A percentile compares a stretch with the other conserved stretches of the same genome.
Evolutionary conservation across 2,888 invertebrate genomes (phyloP).

Genomic region (Platycheirus albimanus): DNA sequence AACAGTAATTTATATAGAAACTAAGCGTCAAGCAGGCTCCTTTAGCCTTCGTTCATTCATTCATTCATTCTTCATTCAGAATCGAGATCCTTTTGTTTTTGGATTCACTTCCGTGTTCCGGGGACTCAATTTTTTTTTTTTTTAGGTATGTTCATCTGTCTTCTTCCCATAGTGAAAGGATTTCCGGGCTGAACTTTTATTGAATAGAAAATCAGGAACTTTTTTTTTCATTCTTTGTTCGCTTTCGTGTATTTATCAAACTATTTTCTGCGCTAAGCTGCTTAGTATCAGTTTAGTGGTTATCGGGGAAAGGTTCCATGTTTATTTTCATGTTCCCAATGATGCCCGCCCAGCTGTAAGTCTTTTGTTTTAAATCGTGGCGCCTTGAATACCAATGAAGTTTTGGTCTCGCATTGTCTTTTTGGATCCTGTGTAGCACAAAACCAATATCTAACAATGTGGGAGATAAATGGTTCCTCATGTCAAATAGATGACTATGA

Average conservation of each 20-base stretch:
- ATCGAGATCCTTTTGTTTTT: conserved; percentile 63
- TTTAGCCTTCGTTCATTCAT: not conserved
- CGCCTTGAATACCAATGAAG: conserved; percentile 71
- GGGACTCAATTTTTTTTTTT: conserved; percentile 30
- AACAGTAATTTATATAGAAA: conserved; percentile 66
- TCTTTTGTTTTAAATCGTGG: conserved; percentile 64
- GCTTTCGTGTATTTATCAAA: conserved; percentile 53
- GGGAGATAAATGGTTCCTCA: conserved; percentile 64
- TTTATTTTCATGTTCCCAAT: conserved; percentile 30
- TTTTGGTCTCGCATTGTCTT: conserved; percentile 29
- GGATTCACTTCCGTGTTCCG: conserved; percentile 60
- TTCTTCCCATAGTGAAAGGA: conserved; percentile 56
- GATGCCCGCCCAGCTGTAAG: conserved; percentile 61
- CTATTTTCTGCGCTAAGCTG: conserved; percentile 59
- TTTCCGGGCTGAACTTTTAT: conserved; percentile 70
- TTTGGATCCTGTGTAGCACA: conserved; percentile 30
- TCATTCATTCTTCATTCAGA: conserved; percentile 32
- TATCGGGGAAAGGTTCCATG: conserved; percentile 25
- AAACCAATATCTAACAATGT: conserved; percentile 60
- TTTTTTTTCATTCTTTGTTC: not conserved
- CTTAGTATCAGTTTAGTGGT: conserved; percentile 69
- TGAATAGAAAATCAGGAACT: conserved; percentile 52
- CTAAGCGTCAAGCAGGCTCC: conserved; percentile 42
- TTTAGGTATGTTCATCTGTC: conserved; percentile 36
- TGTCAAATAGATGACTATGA: conserved; percentile 62